Base-by-base conservation (phyloP, 2,797 vertebrate species). In the Chelmon rostratus region DNA sequence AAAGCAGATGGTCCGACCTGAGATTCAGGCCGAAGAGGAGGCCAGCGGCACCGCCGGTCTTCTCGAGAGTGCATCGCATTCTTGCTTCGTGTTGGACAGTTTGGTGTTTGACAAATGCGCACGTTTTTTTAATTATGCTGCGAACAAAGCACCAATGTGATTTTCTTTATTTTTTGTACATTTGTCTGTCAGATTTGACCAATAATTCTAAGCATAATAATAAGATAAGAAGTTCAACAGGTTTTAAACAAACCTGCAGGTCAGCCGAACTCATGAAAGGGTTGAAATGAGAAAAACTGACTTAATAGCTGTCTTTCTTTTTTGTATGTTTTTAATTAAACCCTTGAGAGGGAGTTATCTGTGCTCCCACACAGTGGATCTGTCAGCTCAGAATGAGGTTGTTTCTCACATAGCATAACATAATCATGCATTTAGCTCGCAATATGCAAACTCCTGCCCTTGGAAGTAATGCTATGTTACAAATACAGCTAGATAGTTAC, bases 1-100 rank as follows among this genome's bases (percentile, higher is more conserved):
- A 84, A 86, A 82, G 78, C 83, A 79, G 74, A 86, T 57, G 61
- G 64, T 79, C 53, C 3, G 69, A 87, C 63, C 62, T 28, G 57
- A 79, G 57, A 76, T 11, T 78, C 52, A 58, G 73, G 57, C 57
- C 18, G 15, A 31, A 19, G 50, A 59, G 62, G 44, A 73, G 69
- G 47, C 56, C 50, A 31, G 50, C 38, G 37, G 47, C 15, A n/a
- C 18, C 8, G 1, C 6, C 2, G 37, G 25, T 58, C 50, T 37
- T 38, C 21, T 63, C 8, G 35, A 73, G 70, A 75, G 44, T 38
- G 23, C 12, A 44, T 65, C 21, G 12, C 5, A 25, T n/a, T 49
- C 59, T 53, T 67, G 19, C 28, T 58, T 73, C 46, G 53, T 28
- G 3, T 52, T 28, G 15, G 10, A 61, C 12, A 47, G 53, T 33